Conservation (phyloP, 1,140 invertebrate species). For the Oreohelix idahoensis region DNA sequence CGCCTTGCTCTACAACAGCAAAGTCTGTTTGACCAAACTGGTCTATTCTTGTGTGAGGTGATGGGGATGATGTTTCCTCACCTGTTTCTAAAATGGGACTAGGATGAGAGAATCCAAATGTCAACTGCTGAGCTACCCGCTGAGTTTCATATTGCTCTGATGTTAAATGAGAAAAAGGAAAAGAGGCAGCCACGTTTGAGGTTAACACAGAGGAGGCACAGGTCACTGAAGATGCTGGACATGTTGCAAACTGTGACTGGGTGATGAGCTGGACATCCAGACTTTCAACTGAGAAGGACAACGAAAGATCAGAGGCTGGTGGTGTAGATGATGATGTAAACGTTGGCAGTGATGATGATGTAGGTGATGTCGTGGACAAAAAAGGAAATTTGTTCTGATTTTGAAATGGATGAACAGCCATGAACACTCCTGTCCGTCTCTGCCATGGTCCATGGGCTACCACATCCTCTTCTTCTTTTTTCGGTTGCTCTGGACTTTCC, state of each 20-base stretch:
- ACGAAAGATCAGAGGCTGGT: not conserved
- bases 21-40: not conserved
- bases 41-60: not conserved
- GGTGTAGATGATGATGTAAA: not conserved
- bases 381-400: conserved; percentile 37
- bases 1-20: not conserved
- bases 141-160: not conserved
- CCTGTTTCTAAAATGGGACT: not conserved
- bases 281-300: not conserved
- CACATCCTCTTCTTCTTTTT: not conserved
- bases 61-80: not conserved
- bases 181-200: not conserved
- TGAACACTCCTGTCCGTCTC: conserved; percentile 42
- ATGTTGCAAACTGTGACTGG: not conserved
- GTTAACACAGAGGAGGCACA: not conserved
- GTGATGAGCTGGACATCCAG: not conserved
- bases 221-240: not conserved
- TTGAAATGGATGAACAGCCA: conserved; percentile 47
- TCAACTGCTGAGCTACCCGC: not conserved
- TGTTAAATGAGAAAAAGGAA: not conserved
- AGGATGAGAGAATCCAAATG: not conserved
- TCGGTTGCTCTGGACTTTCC: not conserved
- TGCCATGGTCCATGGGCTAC: conserved; percentile 11
- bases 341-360: not conserved
- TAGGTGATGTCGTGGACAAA: not conserved